These are phyloP conservation scores for Tetranychus piercei DNA, from an alignment of 2,888 invertebrate species.

Conservation along the genomic window DNA sequence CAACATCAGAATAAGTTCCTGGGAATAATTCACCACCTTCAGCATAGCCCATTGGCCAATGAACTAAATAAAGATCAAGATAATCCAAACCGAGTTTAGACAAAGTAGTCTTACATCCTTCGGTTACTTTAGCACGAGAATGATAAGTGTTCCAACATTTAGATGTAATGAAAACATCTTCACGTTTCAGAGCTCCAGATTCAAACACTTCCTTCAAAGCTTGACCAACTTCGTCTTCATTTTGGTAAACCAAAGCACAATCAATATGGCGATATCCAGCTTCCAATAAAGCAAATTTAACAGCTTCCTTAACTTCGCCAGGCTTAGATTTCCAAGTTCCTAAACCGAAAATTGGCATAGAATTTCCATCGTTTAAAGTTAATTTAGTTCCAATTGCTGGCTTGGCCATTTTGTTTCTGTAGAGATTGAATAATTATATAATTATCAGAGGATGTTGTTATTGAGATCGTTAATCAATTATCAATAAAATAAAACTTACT, in stretches of 20 bases:
- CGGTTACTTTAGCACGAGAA: constrained; percentile 51
- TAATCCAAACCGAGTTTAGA: constrained; percentile 53
- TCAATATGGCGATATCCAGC: constrained; percentile 33
- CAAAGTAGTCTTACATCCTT: constrained; percentile 49
- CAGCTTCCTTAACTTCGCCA: constrained; percentile 26
- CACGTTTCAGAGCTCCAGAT: constrained; percentile 30
- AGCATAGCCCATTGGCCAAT: constrained; percentile 68
- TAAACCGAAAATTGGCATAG: constrained; percentile 29
- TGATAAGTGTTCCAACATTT: constrained; percentile 75
- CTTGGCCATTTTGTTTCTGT: not conserved
- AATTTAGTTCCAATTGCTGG: not conserved
- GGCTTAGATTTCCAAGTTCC: constrained; percentile 24
- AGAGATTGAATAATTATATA: not conserved
- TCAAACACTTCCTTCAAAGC: constrained; percentile 31
- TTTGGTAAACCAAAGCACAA: constrained; percentile 32
- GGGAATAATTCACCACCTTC: constrained; percentile 28
- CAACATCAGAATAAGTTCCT: constrained; percentile 43
- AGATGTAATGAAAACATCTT: constrained; percentile 33
- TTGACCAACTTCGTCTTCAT: constrained; percentile 32
- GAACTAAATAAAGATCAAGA: constrained; percentile 69
- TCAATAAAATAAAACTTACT: no score
- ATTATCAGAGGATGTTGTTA: no score
- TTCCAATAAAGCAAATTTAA: constrained; percentile 28
- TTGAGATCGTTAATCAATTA: no score
- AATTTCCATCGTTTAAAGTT: constrained; percentile 25